Conservation (phyloP, 2,888 invertebrate genomes). For the Melinaea marsaeus region DNA sequence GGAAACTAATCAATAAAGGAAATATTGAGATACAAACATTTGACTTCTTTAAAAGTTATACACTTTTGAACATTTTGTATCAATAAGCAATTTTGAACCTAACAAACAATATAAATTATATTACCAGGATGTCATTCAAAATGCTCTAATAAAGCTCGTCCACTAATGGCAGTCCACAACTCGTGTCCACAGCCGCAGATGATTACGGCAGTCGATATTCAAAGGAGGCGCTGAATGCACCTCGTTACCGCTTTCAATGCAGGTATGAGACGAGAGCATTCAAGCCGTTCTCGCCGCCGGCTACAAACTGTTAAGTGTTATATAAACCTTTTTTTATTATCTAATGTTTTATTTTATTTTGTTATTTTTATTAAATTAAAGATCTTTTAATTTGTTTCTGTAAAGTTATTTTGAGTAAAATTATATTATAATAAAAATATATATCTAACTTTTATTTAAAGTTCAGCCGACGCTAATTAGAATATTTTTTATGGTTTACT, state of each 20-base stretch:
- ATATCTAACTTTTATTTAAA: too few species aligned
- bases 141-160: not conserved
- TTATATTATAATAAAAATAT: too few species aligned
- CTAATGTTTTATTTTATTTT: not conserved
- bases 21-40: too few species aligned
- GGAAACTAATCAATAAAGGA: too few species aligned
- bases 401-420: too few species aligned
- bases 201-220: conserved; percentile 33
- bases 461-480: not conserved
- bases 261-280: conserved; percentile 21
- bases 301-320: too few species aligned
- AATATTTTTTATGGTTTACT: conserved; percentile 9
- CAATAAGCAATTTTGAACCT: too few species aligned
- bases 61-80: too few species aligned
- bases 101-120: too few species aligned
- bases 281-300: conserved; percentile 9
- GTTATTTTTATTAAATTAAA: not conserved
- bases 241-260: conserved; percentile 29
- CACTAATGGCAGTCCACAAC: not conserved
- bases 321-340: not conserved
- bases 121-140: not conserved
- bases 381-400: too few species aligned
- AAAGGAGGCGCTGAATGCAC: conserved; percentile 32
- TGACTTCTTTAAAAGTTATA: too few species aligned
- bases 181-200: conserved; percentile 18